Evolutionary conservation across 2,113 vertebrate genomes (phyloP), one percentile per base, ranked within the genome.

Genomic region (Paradisaea rubra): DNA sequence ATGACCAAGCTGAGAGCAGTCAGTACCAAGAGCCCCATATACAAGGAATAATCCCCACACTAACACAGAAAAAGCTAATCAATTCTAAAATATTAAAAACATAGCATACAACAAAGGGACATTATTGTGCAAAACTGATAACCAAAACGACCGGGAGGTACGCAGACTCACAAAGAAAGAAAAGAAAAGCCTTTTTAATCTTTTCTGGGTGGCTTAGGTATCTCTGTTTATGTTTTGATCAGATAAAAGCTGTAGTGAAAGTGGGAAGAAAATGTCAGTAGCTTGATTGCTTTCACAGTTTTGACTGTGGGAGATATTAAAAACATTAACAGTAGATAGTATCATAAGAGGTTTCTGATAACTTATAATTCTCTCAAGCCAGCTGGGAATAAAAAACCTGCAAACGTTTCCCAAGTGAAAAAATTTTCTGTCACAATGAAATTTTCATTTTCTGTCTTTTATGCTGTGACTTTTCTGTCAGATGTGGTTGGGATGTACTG

Each of bases 241-340:
- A 88, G 88, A 96, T 88, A 83, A 88, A 86, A 89, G 25, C 4
- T 4, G 16, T 81, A 73, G 72, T 68, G 65, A 64, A 93, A 85
- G 41, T 86, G 60, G 53, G 88, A 91, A 56, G 71, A 86, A 89
- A 94, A 93, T 94, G 74, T 94, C 91, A 92, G 66, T 65, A 78
- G n/a, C 69, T 92, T 94, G 94, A 96, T 88, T 91, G 80, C 60
- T 92, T 94, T 89, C 68, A 70, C 39, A 83, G 45, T 68, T 95
- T 96, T 92, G 88, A 89, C 81, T 78, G 56, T 86, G 74, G 59
- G 45, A 86, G 60, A 90, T 95, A 95, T 94, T 96, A 92, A 94
- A 96, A 97, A 72, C 82, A 91, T 95, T 91, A 94, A 96, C 74
- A 91, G 83, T 78, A 91, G 89, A 94, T 82, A 54, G 60, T 83